A percentile compares a stretch with the other conserved stretches of the same genome.
Conservation (phyloP, 2,888 invertebrate species). For the Sylvicola cinctus region DNA sequence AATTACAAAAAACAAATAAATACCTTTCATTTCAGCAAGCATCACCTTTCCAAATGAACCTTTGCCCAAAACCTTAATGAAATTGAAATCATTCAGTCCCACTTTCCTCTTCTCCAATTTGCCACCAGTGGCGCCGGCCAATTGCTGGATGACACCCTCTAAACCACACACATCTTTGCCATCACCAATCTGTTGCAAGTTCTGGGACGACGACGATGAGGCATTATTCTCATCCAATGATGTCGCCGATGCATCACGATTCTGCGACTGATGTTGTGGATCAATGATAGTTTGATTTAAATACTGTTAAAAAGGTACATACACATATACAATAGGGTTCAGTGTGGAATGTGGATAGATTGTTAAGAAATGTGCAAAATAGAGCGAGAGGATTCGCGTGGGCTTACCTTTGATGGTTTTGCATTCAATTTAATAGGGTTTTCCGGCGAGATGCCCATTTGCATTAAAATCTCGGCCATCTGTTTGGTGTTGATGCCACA, state of each 20-base stretch:
- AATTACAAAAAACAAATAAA: too few species aligned
- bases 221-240: too few species aligned
- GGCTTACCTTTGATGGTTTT: conserved; percentile 10
- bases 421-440: conserved; percentile 27
- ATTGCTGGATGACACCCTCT: too few species aligned
- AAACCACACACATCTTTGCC: too few species aligned
- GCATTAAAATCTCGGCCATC: conserved; percentile 83
- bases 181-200: too few species aligned
- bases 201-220: too few species aligned
- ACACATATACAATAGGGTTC: too few species aligned
- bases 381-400: conserved; percentile 13
- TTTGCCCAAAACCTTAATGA: conserved; percentile 97
- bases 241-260: too few species aligned
- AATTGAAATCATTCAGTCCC: conserved; percentile 74
- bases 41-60: conserved; percentile 99
- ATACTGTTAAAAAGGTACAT: neutral
- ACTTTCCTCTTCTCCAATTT: conserved; percentile 15
- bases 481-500: conserved; percentile 95
- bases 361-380: too few species aligned
- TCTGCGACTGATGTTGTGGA: conserved; percentile 13
- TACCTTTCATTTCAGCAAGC: conserved; percentile 81
- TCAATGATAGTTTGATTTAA: conserved; percentile 2
- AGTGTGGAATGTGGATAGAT: too few species aligned
- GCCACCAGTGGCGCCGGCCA: too few species aligned
- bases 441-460: conserved; percentile 79